Base-by-base conservation (phyloP, 2,113 vertebrate species). In the Anhinga rufa region DNA sequence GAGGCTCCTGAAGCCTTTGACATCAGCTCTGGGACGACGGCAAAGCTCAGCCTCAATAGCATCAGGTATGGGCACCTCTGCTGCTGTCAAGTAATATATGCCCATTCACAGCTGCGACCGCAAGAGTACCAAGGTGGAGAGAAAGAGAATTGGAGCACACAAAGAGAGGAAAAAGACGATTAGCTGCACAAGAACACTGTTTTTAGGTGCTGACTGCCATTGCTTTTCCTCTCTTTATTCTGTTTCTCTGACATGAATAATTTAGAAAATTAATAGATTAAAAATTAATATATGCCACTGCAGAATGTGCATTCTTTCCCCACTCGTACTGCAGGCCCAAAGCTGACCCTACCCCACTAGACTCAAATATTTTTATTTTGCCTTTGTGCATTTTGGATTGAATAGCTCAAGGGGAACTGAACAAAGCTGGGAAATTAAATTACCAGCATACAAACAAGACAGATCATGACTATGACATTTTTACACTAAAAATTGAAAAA, bases 241-340 rank as follows among this genome's bases (percentile, higher is more conserved):
- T 70, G 83, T 77, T 96, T 77, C 85, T 88, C 90, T 71, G 71
- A 18, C 21, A 96, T 92, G 22, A 97, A 97, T 95, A 96, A 96
- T 95, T 95, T 88, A 96, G 82, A 96, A 92, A 96, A 97, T 93
- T 96, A 96, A 94, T 93, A 71, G 79, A 96, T 96, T 94, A 97
- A 97, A 96, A 96, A 92, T 95, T 96, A 92, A 97, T 96, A 80
- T 29, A 38, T 55, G 29, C 38, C 71, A 81, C 16, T 88, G 79
- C 51, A 66, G 78, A 88, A 74, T 49, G 46, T 83, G 17, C 55
- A 75, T 72, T 58, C 51, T 90, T 88, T 78, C 51, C 46, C 12
- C 18, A 44, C 48, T 83, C 82, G 46, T 48, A 64, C 15, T 44
- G 24, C 0, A 2, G 42, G 38, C 20, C 79, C 48, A 85, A 65